Percentiles rank a stretch among this genome's conserved stretches.
These are phyloP conservation scores for Papilio protenor DNA, from an alignment of 2,888 invertebrate genomes.

Conservation along the genomic window DNA sequence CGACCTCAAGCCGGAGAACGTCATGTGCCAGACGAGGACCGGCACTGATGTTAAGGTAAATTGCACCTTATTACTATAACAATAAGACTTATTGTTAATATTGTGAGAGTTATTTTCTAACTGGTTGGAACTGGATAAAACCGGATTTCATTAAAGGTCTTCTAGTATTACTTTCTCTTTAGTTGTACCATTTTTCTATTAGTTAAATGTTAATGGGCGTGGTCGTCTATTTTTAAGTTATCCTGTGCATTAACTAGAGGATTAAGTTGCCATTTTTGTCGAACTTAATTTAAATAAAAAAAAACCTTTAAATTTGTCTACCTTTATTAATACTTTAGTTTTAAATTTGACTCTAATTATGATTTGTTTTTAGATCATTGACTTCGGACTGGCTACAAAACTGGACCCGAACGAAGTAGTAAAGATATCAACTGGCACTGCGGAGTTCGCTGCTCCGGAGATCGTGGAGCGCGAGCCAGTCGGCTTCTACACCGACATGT, in stretches of 20 bases:
- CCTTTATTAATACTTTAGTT: neutral
- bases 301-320: too few relatives aligned
- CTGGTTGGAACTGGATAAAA: too few relatives aligned
- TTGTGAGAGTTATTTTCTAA: neutral
- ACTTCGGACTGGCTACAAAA: slow-evolving; percentile 99
- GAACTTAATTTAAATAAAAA: too few relatives aligned
- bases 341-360: too few relatives aligned
- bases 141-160: too few relatives aligned
- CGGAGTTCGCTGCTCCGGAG: slow-evolving; percentile 99
- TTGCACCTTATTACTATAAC: neutral
- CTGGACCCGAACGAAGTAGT: slow-evolving; percentile 99
- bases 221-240: too few relatives aligned
- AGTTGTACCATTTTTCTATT: too few relatives aligned
- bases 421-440: slow-evolving; percentile 99
- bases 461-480: slow-evolving; percentile 99
- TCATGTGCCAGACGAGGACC: slow-evolving; percentile 98
- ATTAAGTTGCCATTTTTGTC: too few relatives aligned
- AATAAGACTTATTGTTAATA: neutral
- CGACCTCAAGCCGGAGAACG: slow-evolving; percentile 98
- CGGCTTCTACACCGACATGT: slow-evolving; percentile 99
- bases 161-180: too few relatives aligned
- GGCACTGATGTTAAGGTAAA: slow-evolving; percentile 95
- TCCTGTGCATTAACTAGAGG: too few relatives aligned
- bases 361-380: slow-evolving; percentile 87
- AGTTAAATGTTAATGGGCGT: too few relatives aligned